These are phyloP conservation scores for Galaxea fascicularis DNA, from an alignment of 92 coral and sea anemone genomes.

Conservation along the genomic window DNA sequence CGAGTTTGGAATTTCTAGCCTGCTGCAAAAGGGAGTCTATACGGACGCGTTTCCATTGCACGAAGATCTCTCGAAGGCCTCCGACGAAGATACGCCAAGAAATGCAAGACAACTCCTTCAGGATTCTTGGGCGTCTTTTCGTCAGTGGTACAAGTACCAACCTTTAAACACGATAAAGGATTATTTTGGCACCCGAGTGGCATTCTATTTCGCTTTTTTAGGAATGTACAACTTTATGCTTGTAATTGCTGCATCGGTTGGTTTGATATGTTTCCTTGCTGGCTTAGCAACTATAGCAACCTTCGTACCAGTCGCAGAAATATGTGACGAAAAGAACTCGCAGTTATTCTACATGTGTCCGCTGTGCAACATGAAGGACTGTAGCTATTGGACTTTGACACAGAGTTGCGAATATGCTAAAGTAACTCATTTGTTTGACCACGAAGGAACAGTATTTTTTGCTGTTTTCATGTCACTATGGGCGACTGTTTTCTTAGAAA, in stretches of 20 bases:
- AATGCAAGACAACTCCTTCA: constrained; percentile 72
- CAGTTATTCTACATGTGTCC: constrained; percentile 95
- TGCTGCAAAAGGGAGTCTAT: constrained; percentile 82
- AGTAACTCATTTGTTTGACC: constrained; percentile 87
- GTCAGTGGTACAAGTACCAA: constrained; percentile 87
- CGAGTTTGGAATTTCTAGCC: constrained; percentile 89
- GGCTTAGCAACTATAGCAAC: constrained; percentile 77
- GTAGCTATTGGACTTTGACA: constrained; percentile 91
- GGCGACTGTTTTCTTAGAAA: constrained; percentile 93
- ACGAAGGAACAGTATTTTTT: constrained; percentile 95
- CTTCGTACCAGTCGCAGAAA: constrained; percentile 84
- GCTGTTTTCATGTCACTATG: constrained; percentile 95
- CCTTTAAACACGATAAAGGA: constrained; percentile 83
- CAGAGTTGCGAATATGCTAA: constrained; percentile 81
- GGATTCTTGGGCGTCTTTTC: constrained; percentile 88
- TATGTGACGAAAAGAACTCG: constrained; percentile 80
- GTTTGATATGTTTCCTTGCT: constrained; percentile 79
- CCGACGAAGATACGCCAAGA: constrained; percentile 35
- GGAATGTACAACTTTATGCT: constrained; percentile 92
- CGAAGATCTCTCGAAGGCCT: constrained; percentile 66
- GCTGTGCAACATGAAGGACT: constrained; percentile 92
- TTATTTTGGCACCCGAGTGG: constrained; percentile 91
- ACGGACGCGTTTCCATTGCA: constrained; percentile 88
- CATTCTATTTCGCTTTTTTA: constrained; percentile 94
- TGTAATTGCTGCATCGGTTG: constrained; percentile 86